These are phyloP conservation scores for Stichopus horrens DNA, from an alignment of 53 echinoderm and acorn worm species.

Conservation along the genomic window DNA sequence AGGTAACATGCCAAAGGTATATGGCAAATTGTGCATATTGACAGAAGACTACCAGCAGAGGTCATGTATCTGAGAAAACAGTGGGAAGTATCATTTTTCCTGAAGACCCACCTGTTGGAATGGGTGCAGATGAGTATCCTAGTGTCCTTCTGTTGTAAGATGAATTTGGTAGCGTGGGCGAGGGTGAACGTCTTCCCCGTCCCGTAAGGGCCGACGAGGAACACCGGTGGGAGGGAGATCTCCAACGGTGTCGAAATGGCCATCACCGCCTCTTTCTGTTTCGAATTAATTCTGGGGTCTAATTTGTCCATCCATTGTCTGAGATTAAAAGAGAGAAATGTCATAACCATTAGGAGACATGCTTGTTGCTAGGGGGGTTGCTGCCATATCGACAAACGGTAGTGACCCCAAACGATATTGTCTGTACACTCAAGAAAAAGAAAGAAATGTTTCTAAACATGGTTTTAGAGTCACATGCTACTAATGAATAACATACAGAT, in stretches of 20 bases:
- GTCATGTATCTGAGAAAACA: no score
- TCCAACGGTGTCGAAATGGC: conserved; percentile 84
- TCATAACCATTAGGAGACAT: background rate
- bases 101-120: conserved; percentile 82
- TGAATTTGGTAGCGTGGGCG: conserved; percentile 86
- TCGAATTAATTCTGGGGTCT: conserved; percentile 88
- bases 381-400: background rate
- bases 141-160: conserved; percentile 88
- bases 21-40: no score
- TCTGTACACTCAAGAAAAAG: no score
- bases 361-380: background rate
- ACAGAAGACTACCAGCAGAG: no score
- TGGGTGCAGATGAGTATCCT: conserved; percentile 98
- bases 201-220: conserved; percentile 94
- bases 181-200: conserved; percentile 97
- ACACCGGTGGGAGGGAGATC: conserved; percentile 78
- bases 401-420: background rate
- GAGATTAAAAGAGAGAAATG: background rate
- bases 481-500: no score
- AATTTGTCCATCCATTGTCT: conserved; percentile 94
- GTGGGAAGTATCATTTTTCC: no score
- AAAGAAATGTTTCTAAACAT: no score
- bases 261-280: conserved; percentile 92
- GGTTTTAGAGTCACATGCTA: no score
- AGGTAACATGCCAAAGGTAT: no score